These are phyloP conservation scores for Lepus oiostolus DNA, from an alignment of 2,797 vertebrate genomes.

Conservation along the genomic window DNA sequence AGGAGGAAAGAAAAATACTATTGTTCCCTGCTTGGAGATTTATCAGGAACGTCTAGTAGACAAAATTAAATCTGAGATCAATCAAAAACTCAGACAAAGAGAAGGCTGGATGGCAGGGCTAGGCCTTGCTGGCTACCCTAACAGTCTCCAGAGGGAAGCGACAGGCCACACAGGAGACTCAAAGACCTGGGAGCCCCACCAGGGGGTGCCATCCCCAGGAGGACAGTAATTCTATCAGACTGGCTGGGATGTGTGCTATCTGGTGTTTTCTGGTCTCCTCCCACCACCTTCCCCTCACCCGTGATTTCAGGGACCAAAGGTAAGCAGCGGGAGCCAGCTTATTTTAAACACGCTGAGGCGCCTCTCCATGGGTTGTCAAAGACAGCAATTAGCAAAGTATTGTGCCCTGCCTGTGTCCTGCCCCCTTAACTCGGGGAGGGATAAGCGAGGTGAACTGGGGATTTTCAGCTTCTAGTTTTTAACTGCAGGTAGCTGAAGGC, in stretches of 20 bases:
- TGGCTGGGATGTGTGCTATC: not conserved
- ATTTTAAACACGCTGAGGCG: slow-evolving; percentile 44
- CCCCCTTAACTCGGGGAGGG: slow-evolving; percentile 45
- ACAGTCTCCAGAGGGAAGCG: not conserved
- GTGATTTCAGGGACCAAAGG: slow-evolving; percentile 12
- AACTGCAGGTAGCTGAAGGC: slow-evolving; percentile 68
- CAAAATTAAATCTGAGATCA: slow-evolving; percentile 73
- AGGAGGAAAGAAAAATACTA: slow-evolving; percentile 62
- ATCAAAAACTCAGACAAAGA: slow-evolving; percentile 63
- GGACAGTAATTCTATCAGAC: not conserved
- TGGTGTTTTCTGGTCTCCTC: not conserved
- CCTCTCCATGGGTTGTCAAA: not conserved
- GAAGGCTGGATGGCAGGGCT: not conserved
- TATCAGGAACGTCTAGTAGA: slow-evolving; percentile 65
- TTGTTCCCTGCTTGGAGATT: slow-evolving; percentile 65
- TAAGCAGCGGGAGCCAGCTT: not conserved
- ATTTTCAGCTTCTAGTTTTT: slow-evolving; percentile 74
- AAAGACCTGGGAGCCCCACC: not conserved
- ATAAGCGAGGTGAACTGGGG: slow-evolving; percentile 53
- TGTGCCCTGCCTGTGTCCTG: slow-evolving; percentile 58
- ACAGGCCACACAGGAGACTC: not conserved
- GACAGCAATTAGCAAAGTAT: slow-evolving; percentile 44
- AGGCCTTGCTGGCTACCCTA: not conserved
- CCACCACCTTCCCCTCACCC: not conserved
- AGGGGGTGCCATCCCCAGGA: not conserved